phyloP scores from a whole-genome alignment of 1,140 invertebrate species.

The Riptortus pedestris region DNA sequence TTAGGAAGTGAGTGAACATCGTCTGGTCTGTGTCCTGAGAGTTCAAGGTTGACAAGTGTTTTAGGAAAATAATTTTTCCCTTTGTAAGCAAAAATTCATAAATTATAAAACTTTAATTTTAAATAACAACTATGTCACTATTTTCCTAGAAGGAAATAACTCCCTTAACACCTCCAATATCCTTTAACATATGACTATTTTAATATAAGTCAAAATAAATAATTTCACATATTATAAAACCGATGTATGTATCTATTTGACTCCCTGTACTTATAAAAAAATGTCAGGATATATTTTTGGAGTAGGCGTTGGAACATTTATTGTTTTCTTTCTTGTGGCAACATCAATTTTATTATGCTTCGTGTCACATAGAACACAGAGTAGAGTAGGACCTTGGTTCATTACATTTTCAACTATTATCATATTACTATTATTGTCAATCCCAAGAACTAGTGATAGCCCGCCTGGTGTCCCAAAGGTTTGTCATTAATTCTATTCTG shows the following conservation, averaged over 20 bases:
- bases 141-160: too few species aligned
- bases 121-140: too few species aligned
- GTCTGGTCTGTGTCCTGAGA: neutral
- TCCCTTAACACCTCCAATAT: too few species aligned
- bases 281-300: constrained; percentile 26
- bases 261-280: too few species aligned
- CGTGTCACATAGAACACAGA: constrained; percentile 44
- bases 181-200: too few species aligned
- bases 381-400: constrained; percentile 42
- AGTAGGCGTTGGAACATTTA: constrained; percentile 36
- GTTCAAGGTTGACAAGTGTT: neutral
- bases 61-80: too few species aligned
- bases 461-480: constrained; percentile 10
- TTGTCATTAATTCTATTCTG: neutral
- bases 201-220: too few species aligned
- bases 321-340: constrained; percentile 46
- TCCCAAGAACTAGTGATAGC: constrained; percentile 37
- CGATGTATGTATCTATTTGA: too few species aligned
- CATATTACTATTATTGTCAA: constrained; percentile 42
- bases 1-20: neutral
- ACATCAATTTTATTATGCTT: constrained; percentile 43
- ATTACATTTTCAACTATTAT: constrained; percentile 39
- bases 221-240: too few species aligned
- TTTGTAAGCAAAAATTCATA: too few species aligned
- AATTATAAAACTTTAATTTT: too few species aligned